Evolutionary conservation across 2,888 invertebrate species (phyloP), one percentile per base, ranked within the genome.

Genomic region (Melinopterus prodromus): DNA sequence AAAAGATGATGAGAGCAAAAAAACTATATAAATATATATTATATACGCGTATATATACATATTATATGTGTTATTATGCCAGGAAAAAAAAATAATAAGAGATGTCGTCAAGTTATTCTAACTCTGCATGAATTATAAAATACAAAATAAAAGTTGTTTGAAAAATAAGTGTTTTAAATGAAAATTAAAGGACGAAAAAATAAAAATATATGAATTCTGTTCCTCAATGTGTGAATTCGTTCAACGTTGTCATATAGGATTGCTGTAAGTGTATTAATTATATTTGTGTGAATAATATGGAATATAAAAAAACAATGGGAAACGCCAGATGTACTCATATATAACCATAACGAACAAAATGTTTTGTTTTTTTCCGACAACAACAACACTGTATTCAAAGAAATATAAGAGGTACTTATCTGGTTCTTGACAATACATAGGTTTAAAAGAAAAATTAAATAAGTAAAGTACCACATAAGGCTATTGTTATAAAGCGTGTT

Each of bases 341-440:
- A 53, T 53, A 26, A 53, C 5, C 53, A 74, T 74, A 15, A 74
- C 35, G 36, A 26, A 74, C 74, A 37, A 36, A 74, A 74, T 53
- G 53, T 53, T 53, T 53, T 53, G 7, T 12, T 53, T 53, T 53
- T 53, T 53, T 53, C 12, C 12, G 71, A 71, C 6, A 71, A 15
- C 15, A 71, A 71, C 69, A 77, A 77, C 79, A 79, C 79, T 70
- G 80, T 78, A 80, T 71, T 75, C 75, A 79, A 79, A 78, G 75
- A 81, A 78, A 77, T 78, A 79, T 78, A 77, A 53, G 79, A 81
- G 81, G 79, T 82, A 82, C 80, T 83, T 83, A 85, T 88, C 89
- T 89, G 89, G 89, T 89, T 89, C 87, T 88, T 87, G 89, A 89
- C 89, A 89, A 89, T 89, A 89, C 89, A 87, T 89, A 81, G 81